phyloP scores from a whole-genome alignment of 2,888 invertebrate species.

The Trileptium ribeirensis region DNA sequence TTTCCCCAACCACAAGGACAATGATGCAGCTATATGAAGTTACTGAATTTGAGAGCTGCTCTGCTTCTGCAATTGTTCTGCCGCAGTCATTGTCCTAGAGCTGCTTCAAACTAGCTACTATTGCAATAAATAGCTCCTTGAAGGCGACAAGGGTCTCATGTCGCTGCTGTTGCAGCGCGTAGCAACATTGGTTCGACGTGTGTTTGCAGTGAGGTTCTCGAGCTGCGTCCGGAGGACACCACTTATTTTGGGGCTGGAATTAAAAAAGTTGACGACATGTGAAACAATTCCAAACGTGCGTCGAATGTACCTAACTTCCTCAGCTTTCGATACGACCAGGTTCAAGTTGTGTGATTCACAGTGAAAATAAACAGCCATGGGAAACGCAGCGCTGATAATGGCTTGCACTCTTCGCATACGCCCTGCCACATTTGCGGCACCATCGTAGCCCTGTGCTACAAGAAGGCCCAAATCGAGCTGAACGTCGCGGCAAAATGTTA shows the following conservation, averaged over 20 bases:
- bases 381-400: background rate
- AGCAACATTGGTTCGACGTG: background rate
- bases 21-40: background rate
- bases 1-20: background rate
- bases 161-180: background rate
- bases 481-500: background rate
- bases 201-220: background rate
- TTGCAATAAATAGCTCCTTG: background rate
- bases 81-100: background rate
- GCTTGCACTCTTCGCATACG: slow-evolving; percentile 8
- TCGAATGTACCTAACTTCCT: background rate
- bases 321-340: background rate
- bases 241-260: background rate
- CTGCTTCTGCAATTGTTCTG: background rate
- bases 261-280: background rate
- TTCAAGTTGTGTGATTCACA: background rate
- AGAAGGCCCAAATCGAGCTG: background rate
- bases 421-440: slow-evolving; percentile 15
- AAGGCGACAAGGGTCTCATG: background rate
- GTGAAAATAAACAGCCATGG: slow-evolving; percentile 4
- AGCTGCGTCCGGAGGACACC: background rate
- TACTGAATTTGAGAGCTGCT: background rate
- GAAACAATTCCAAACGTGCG: background rate
- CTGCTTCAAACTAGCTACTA: background rate
- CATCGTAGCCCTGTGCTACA: slow-evolving; percentile 16